Conservation (phyloP, 2,797 vertebrate genomes). For the Cottoperca gobio region DNA sequence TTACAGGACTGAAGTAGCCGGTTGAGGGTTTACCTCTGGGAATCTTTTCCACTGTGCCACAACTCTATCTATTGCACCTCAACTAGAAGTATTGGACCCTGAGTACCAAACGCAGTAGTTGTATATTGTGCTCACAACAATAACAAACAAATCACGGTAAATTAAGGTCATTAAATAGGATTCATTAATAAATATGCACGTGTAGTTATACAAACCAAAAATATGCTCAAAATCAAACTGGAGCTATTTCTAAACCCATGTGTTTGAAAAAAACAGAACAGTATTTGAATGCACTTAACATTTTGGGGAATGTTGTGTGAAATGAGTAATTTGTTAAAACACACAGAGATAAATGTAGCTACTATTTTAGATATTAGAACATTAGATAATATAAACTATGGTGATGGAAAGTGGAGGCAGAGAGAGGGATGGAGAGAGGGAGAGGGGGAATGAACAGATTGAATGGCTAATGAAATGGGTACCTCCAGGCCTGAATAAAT, state of each 20-base stretch:
- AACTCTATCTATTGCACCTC: conserved; percentile 19
- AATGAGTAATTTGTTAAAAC: conserved; percentile 9
- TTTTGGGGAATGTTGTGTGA: not conserved
- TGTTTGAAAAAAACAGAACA: not conserved
- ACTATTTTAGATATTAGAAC: too few relatives aligned
- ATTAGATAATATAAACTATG: conserved; percentile 48
- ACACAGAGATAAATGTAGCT: not conserved
- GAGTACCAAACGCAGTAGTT: not conserved
- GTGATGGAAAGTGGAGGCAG: conserved; percentile 44
- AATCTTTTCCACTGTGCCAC: conserved; percentile 50
- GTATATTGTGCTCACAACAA: not conserved
- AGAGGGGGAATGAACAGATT: conserved; percentile 87
- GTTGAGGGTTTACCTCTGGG: conserved; percentile 72
- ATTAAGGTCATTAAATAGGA: not conserved
- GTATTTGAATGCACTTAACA: not conserved
- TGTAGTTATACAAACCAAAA: not conserved
- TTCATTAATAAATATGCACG: not conserved
- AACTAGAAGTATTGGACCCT: not conserved
- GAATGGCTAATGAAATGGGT: conserved; percentile 96
- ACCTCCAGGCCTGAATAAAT: conserved; percentile 94
- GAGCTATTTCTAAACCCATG: not conserved
- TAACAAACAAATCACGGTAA: not conserved
- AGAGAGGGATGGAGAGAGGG: conserved; percentile 29
- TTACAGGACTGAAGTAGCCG: conserved; percentile 66
- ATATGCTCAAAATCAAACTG: not conserved